These are phyloP conservation scores for Synergus laeviventris DNA, from an alignment of 2,888 invertebrate species.

Conservation along the genomic window DNA sequence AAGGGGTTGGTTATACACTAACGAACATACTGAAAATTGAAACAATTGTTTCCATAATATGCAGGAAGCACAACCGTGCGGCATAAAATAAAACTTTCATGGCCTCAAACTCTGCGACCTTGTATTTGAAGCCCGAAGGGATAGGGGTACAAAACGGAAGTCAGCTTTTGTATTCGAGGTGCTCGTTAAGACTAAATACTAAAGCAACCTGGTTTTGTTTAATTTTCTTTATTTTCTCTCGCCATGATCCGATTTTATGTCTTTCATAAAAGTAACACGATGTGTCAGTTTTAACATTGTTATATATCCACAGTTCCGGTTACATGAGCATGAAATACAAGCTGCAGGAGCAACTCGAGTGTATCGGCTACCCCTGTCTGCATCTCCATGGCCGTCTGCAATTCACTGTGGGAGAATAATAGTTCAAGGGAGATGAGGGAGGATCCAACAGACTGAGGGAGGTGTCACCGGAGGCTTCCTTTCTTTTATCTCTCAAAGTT, in stretches of 20 bases:
- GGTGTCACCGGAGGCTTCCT: constrained; percentile 5
- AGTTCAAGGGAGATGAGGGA: constrained; percentile 1
- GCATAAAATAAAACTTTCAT: constrained; percentile 11
- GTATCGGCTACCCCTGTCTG: constrained; percentile 3
- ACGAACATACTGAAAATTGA: neutral
- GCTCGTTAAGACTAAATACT: constrained; percentile 37
- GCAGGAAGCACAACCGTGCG: neutral
- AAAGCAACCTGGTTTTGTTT: constrained; percentile 6
- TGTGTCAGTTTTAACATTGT: constrained; percentile 3
- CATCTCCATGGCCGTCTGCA: neutral
- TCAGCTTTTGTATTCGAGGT: constrained; percentile 27
- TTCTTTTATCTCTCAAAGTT: neutral
- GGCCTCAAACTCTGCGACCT: constrained; percentile 6
- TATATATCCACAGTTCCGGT: neutral
- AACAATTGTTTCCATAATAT: constrained; percentile 1
- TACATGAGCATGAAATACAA: constrained; percentile 4
- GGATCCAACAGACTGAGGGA: neutral
- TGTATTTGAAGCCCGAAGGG: neutral
- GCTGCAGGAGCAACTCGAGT: neutral
- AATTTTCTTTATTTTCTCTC: constrained; percentile 20
- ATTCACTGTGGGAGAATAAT: neutral
- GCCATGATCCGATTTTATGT: constrained; percentile 15
- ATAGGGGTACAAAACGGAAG: neutral
- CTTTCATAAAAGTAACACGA: neutral
- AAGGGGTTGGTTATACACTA: neutral